Evolutionary conservation across 2,797 vertebrate genomes (phyloP).

Genomic region (Apogon talboti): DNA sequence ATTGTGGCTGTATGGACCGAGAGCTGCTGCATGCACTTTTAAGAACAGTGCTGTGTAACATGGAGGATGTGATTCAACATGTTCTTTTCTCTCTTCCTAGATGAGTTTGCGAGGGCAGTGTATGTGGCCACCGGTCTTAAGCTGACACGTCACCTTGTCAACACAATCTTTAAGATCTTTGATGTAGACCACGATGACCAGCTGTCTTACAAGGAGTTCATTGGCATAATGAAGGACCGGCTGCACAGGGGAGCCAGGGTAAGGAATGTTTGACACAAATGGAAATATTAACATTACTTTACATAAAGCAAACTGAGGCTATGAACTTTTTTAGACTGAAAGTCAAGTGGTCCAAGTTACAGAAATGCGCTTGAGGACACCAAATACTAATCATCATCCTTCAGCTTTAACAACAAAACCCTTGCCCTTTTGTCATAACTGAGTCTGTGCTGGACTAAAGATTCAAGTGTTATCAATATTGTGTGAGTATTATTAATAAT

Average conservation of each 20-base stretch:
- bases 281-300: neutral
- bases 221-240: constrained; percentile 99
- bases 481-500: no score
- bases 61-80: neutral
- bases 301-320: neutral
- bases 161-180: constrained; percentile 99
- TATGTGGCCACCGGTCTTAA: constrained; percentile 97
- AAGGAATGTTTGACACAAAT: constrained; percentile 57
- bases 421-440: no score
- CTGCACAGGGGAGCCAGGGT: constrained; percentile 95
- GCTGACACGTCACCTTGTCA: constrained; percentile 95
- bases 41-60: neutral
- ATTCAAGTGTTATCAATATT: no score
- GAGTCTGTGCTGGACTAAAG: no score
- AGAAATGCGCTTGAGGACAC: neutral
- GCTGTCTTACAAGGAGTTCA: constrained; percentile 98
- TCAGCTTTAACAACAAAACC: no score
- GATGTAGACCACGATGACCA: constrained; percentile 98
- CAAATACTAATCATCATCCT: neutral
- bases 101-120: constrained; percentile 98
- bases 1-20: neutral
- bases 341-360: neutral
- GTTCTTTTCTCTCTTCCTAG: constrained; percentile 70
- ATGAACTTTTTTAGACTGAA: neutral
- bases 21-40: neutral